Evolutionary conservation across 2,888 invertebrate genomes (phyloP).

Genomic region (Nemoura dubitans): DNA sequence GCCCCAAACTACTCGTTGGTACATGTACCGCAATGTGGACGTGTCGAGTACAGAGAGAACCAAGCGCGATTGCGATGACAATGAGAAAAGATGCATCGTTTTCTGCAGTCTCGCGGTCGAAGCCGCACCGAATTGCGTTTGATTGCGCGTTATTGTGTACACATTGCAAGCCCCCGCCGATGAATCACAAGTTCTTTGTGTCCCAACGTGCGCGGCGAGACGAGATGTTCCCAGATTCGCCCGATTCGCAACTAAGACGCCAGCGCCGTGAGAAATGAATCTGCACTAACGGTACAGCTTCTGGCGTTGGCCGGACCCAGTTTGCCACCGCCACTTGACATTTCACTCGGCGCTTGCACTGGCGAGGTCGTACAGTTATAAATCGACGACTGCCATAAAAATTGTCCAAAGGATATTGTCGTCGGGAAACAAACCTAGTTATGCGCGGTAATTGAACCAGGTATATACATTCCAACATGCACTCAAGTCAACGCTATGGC

Average conservation of each 20-base stretch:
- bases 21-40: slow-evolving; percentile 19
- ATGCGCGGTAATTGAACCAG: neutral
- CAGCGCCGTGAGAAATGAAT: neutral
- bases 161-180: neutral
- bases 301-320: neutral
- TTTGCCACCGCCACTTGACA: neutral
- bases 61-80: neutral
- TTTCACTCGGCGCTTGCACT: neutral
- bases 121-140: neutral
- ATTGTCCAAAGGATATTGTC: neutral
- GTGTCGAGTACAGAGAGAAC: neutral
- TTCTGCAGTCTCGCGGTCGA: neutral
- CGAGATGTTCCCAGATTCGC: neutral
- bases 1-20: slow-evolving; percentile 32
- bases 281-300: neutral
- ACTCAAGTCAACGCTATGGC: neutral
- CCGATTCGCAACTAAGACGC: neutral
- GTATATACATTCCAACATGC: neutral
- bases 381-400: neutral
- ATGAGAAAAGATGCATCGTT: neutral
- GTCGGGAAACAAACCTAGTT: neutral
- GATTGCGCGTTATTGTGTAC: neutral
- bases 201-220: neutral
- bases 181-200: neutral
- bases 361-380: neutral